Evolutionary conservation across 2,113 vertebrate species (phyloP), one percentile per base, ranked within the genome.

Genomic region (Hassar affinis): DNA sequence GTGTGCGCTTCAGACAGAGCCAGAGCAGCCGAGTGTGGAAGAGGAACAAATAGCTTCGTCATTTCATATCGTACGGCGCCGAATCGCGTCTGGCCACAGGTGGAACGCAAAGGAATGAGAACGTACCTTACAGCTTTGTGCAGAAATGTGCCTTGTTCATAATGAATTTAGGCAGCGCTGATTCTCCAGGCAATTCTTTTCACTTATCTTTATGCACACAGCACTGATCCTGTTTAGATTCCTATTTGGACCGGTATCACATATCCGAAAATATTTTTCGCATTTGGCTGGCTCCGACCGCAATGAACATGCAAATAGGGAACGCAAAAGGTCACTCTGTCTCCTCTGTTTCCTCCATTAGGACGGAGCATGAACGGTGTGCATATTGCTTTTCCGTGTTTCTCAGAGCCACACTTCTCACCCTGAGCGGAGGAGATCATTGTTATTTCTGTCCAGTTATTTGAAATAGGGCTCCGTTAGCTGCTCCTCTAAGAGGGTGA

Each of bases 301-400:
- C 49, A 84, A 71, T 75, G 33, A 82, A 85, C 88, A 86, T 88
- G 86, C 89, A 89, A 88, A 90, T 85, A 82, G 80, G 86, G 84
- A 71, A 61, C 54, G 80, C 71, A 89, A 94, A 95, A 94, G 93
- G 94, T 94, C 93, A 93, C 85, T 87, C 92, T 90, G 90, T 91
- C 88, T 92, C 91, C 91, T 90, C 88, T 91, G 87, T 91, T 90
- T 87, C 90, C 89, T 92, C 92, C 91, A 94, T 94, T 94, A 94
- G 89, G 89, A 86, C 89, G 89, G 91, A 93, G 93, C 90, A 92
- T 90, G 86, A 90, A 90, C 89, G 91, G 87, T 90, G 86, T 87
- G 77, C 84, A 86, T 90, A 94, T 93, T 91, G 94, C 94, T 94
- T 91, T 89, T 88, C 69, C 2, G 71, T 62, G 66, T 90, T 86